A percentile compares a stretch with the other conserved stretches of the same genome.
phyloP scores from a whole-genome alignment of 92 coral and sea anemone species.

The Galaxea fascicularis region DNA sequence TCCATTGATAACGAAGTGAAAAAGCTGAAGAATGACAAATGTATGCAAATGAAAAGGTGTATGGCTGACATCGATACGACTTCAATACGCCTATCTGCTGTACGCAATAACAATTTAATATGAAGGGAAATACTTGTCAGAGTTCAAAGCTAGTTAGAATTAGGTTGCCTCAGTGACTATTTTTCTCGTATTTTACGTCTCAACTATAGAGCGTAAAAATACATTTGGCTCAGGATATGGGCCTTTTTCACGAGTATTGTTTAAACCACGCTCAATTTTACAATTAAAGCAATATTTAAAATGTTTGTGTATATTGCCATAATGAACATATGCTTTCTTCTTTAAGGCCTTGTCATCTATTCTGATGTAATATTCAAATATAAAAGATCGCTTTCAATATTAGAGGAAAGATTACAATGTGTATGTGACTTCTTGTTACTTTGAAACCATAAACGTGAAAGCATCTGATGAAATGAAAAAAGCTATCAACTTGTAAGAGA shows the following conservation, averaged over 20 bases:
- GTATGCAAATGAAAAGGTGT: slow-evolving; percentile 2
- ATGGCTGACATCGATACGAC: background rate
- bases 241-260: background rate
- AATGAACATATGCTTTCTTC: background rate
- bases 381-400: background rate
- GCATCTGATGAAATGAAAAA: background rate
- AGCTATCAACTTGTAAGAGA: no score
- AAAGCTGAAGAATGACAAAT: background rate
- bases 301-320: background rate
- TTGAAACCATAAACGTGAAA: background rate
- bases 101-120: background rate
- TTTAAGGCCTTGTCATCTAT: background rate
- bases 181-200: background rate
- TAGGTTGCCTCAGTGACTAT: background rate
- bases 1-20: slow-evolving; percentile 2
- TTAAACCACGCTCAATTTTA: background rate
- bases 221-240: no score
- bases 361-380: background rate
- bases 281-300: background rate
- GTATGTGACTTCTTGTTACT: background rate
- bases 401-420: background rate
- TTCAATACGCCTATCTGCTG: background rate
- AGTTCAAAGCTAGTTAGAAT: background rate
- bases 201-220: background rate
- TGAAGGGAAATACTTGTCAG: background rate